These are phyloP conservation scores for Asarcornis scutulata DNA, from an alignment of 2,113 vertebrate genomes.

Conservation along the genomic window DNA sequence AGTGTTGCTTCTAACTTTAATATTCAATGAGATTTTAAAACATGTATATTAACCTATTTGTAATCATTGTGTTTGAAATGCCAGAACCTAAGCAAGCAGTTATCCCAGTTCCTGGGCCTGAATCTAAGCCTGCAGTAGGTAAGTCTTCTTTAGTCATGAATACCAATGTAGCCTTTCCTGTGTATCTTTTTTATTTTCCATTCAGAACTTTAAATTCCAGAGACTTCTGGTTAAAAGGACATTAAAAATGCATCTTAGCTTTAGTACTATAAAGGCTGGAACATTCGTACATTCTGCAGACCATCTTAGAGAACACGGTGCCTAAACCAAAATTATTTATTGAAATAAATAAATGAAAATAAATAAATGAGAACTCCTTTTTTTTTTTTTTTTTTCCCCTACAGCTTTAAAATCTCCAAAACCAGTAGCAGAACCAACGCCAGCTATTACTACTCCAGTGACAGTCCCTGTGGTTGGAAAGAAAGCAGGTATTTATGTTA, in stretches of 20 bases:
- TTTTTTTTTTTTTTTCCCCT: conserved; percentile 20
- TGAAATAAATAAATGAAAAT: neutral
- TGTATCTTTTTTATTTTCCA: neutral
- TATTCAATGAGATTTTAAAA: neutral
- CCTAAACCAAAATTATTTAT: neutral
- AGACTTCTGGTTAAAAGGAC: neutral
- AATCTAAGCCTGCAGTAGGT: conserved; percentile 79
- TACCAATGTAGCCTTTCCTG: neutral
- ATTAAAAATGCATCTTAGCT: neutral
- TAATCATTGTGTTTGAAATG: conserved; percentile 74
- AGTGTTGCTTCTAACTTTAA: neutral
- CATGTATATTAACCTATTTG: conserved; percentile 49
- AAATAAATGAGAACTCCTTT: neutral
- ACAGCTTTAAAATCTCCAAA: conserved; percentile 77
- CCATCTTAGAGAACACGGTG: neutral
- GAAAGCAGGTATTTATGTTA: conserved; percentile 87
- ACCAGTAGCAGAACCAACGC: conserved; percentile 75
- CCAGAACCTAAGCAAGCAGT: conserved; percentile 77
- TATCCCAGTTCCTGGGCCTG: conserved; percentile 69
- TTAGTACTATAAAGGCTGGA: neutral
- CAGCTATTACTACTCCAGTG: conserved; percentile 79
- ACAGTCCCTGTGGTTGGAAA: conserved; percentile 87
- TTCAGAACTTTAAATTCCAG: neutral
- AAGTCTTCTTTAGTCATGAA: conserved; percentile 27
- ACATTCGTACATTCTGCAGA: neutral